Base-by-base conservation (phyloP, 2,888 invertebrate genomes). In the Rhyacophila evoluta region DNA sequence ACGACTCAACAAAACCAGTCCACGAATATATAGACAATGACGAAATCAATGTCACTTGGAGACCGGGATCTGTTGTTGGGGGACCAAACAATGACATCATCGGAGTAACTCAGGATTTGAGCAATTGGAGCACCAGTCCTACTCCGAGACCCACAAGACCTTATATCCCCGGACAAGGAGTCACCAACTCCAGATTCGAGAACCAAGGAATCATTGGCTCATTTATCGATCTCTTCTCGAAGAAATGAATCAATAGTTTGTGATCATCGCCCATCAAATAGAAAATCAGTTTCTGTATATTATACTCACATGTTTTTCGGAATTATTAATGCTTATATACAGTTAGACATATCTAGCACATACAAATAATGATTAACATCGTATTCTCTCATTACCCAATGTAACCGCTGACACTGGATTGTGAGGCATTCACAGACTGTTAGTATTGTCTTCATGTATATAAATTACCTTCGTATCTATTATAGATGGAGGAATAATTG, bases 11-110 rank as follows among this genome's bases (percentile, higher is more conserved):
- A 27, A 82, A 81, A 73, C 82, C 82, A n/a, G 81, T 82, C 0
- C 70, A 82, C 74, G 82, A 82, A 74, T 39, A 81, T 55, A 79
- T 82, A 5, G 82, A 82, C 3, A 78, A 82, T 8, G 82, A 82
- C 8, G 29, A 67, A 25, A 68, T 75, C 12, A 74, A 76, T 33
- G 69, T 72, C 1, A 37, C 74, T 6, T 82, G 82, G 82, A 80
- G 73, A 72, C 82, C 82, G 3, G 79, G 81, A 10, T 29, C 70
- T 6, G 29, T 79, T 1, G 79, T 82, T 19, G 82, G 82, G 33
- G 82, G 81, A 37, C 80, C 81, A 0, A 81, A 72, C 55, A 79
- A 77, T 69, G 68, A 79, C 70, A 81, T 82, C 10, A 72, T 81
- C 8, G 79, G 72, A 1, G 75, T 82, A 1, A 75, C 75, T 11